phyloP scores from a whole-genome alignment of 2,113 vertebrate species.

The Pangasianodon gigas region DNA sequence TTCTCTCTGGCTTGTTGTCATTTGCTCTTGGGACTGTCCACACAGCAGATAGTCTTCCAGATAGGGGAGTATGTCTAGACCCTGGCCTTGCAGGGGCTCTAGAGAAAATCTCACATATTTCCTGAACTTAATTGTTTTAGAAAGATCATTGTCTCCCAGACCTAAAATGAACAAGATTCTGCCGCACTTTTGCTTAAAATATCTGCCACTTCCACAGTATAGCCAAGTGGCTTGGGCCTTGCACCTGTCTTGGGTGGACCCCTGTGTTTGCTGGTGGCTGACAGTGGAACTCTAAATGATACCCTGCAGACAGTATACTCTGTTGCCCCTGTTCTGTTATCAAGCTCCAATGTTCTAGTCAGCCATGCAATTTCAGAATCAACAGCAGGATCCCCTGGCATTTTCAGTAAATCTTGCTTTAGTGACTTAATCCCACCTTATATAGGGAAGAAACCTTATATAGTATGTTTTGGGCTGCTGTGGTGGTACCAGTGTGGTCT shows the following conservation, averaged over 20 bases:
- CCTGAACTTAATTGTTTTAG: background rate
- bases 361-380: background rate
- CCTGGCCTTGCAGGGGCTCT: background rate
- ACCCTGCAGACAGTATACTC: background rate
- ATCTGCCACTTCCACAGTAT: background rate
- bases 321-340: background rate
- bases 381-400: background rate
- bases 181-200: background rate
- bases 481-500: background rate
- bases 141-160: background rate
- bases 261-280: background rate
- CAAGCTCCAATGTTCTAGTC: background rate
- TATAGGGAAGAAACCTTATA: background rate
- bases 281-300: background rate
- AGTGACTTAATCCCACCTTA: background rate
- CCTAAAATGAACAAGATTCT: background rate
- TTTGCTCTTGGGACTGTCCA: background rate
- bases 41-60: background rate
- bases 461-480: background rate
- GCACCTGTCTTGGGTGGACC: background rate
- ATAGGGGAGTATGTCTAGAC: background rate
- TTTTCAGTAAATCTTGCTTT: background rate
- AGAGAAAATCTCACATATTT: background rate
- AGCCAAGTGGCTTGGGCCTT: background rate
- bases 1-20: background rate